A percentile compares a stretch with the other conserved stretches of the same genome.
These are phyloP conservation scores for Acrocephalus scirpaceus DNA, from an alignment of 2,797 vertebrate genomes.

Conservation along the genomic window DNA sequence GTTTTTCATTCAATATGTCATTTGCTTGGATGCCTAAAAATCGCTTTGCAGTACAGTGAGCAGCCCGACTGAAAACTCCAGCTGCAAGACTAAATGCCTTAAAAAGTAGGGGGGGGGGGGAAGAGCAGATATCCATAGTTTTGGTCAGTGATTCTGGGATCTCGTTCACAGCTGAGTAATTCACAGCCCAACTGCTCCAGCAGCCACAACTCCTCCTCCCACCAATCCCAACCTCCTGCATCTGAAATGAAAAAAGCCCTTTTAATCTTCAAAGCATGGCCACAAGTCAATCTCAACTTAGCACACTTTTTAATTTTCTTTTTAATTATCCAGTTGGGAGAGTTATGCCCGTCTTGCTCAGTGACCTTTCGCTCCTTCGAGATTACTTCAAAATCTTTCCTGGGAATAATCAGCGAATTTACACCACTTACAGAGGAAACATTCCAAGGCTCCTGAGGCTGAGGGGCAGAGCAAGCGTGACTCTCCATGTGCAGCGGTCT, in stretches of 20 bases:
- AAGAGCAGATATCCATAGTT: background rate
- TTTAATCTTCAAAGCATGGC: constrained; percentile 59
- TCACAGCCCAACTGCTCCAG: background rate
- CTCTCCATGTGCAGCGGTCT: background rate
- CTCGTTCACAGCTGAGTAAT: background rate
- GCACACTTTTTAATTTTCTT: constrained; percentile 43
- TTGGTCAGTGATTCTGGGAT: background rate
- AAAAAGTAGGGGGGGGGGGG: fast-evolving
- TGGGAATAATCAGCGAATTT: constrained; percentile 20
- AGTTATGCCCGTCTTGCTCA: background rate
- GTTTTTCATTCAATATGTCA: background rate
- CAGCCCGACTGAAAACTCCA: background rate
- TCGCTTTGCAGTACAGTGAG: background rate
- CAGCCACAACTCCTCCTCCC: background rate
- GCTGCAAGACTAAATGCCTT: background rate
- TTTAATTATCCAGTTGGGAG: constrained; percentile 45
- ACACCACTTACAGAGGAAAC: background rate
- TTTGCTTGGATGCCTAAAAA: background rate
- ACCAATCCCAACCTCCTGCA: background rate
- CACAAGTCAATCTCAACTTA: constrained; percentile 41
- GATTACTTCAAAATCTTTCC: constrained; percentile 33
- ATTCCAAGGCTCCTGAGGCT: background rate
- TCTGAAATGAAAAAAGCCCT: background rate
- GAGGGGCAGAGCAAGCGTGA: background rate
- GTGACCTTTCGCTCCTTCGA: constrained; percentile 15